These are phyloP conservation scores for Okapia johnstoni DNA, from an alignment of 2,113 vertebrate genomes.

Conservation along the genomic window DNA sequence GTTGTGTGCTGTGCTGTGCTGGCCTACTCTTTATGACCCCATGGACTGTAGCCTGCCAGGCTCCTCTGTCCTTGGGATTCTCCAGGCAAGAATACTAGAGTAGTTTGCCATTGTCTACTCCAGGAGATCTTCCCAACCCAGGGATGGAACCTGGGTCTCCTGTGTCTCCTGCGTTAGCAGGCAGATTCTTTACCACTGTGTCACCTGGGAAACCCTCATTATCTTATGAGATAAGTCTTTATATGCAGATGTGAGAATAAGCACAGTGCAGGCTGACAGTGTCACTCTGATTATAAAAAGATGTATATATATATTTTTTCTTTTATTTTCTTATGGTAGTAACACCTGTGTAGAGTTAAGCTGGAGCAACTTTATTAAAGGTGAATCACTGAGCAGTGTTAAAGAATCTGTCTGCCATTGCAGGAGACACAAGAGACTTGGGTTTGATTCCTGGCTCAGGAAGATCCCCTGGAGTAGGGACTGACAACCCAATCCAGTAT, in stretches of 20 bases:
- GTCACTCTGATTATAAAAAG: not conserved
- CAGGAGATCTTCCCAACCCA: not conserved
- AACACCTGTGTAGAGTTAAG: not conserved
- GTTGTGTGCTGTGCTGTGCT: fast-evolving
- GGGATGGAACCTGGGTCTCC: not conserved
- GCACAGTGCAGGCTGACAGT: not conserved
- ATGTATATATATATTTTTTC: not conserved
- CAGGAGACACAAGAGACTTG: not conserved
- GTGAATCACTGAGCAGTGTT: not conserved
- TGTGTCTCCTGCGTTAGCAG: not conserved
- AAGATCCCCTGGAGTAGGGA: not conserved
- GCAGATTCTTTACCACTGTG: not conserved
- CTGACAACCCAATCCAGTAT: not conserved
- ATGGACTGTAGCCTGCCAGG: not conserved
- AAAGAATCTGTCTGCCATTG: not conserved
- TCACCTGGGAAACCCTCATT: not conserved
- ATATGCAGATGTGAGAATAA: not conserved
- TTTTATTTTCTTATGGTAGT: not conserved
- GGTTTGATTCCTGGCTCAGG: not conserved
- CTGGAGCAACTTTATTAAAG: not conserved
- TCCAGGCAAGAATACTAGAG: not conserved
- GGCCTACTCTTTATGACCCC: not conserved
- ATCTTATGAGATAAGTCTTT: not conserved
- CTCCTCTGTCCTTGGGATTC: not conserved
- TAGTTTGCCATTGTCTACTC: not conserved